Percentiles rank a stretch among this genome's conserved stretches.
Conservation (phyloP, 2,888 invertebrate genomes). For the Cataglyphis albicans region DNA sequence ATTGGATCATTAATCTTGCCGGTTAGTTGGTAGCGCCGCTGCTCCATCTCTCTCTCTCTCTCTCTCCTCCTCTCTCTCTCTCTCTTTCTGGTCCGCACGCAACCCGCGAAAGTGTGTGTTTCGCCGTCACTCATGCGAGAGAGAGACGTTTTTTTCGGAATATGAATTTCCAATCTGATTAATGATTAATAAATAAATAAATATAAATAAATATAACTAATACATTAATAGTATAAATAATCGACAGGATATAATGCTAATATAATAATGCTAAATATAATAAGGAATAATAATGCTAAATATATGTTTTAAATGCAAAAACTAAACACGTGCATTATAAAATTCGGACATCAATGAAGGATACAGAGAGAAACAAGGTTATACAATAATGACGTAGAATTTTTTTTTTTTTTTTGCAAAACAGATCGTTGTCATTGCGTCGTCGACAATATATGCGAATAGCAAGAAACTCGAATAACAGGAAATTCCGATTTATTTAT, state of each 20-base stretch:
- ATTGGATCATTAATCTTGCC: slow-evolving; percentile 63
- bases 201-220: no score
- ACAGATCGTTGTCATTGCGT: not conserved
- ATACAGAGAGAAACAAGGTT: not conserved
- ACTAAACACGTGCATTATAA: not conserved
- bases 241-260: not conserved
- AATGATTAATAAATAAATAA: no score
- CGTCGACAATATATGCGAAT: not conserved
- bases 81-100: slow-evolving; percentile 21
- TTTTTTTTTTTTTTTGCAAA: not conserved
- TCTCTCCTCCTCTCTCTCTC: not conserved
- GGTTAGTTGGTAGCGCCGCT: slow-evolving; percentile 52
- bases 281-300: no score
- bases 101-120: slow-evolving; percentile 53
- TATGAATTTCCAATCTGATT: no score
- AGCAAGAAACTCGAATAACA: slow-evolving; percentile 49
- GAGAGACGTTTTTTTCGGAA: not conserved
- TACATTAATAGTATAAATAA: no score
- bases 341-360: no score
- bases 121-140: slow-evolving; percentile 40
- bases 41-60: not conserved
- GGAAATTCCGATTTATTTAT: slow-evolving; percentile 45
- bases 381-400: not conserved
- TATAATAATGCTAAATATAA: no score
- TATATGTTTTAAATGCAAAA: not conserved